phyloP scores from a whole-genome alignment of 2,113 vertebrate species.

The Mirza zaza region DNA sequence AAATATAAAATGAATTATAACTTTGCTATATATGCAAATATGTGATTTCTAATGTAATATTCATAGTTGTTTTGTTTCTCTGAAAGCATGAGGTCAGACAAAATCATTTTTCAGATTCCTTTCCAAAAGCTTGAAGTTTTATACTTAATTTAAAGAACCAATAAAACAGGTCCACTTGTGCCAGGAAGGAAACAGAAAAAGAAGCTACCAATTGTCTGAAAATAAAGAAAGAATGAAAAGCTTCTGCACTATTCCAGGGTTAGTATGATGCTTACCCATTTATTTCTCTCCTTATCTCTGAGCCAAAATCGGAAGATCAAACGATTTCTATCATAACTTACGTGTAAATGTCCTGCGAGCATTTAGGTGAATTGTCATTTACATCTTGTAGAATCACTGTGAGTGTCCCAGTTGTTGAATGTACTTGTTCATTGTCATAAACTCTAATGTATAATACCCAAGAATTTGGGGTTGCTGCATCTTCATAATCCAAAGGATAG shows the following conservation, averaged over 20 bases:
- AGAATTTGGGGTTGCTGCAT: neutral
- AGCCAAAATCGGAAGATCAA: neutral
- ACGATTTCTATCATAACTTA: constrained; percentile 30
- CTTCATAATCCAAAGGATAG: constrained; percentile 59
- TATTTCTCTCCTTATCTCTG: neutral
- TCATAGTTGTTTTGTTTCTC: neutral
- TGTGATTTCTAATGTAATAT: neutral
- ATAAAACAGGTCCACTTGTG: neutral
- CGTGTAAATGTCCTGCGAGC: constrained; percentile 48
- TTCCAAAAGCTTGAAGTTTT: neutral
- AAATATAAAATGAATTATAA: neutral
- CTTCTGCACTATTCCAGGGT: neutral
- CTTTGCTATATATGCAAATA: neutral
- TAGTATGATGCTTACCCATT: neutral
- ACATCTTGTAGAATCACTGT: constrained; percentile 59
- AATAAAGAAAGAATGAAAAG: neutral
- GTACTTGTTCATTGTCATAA: constrained; percentile 28
- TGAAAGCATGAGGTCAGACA: neutral
- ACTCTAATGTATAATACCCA: constrained; percentile 51
- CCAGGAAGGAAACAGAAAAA: neutral
- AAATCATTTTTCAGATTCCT: neutral
- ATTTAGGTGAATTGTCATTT: constrained; percentile 44
- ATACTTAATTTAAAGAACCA: neutral
- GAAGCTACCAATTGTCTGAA: neutral
- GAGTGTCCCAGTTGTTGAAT: constrained; percentile 40